Conservation (phyloP, 2,797 vertebrate genomes). For the Philypnodon macrostomus region DNA sequence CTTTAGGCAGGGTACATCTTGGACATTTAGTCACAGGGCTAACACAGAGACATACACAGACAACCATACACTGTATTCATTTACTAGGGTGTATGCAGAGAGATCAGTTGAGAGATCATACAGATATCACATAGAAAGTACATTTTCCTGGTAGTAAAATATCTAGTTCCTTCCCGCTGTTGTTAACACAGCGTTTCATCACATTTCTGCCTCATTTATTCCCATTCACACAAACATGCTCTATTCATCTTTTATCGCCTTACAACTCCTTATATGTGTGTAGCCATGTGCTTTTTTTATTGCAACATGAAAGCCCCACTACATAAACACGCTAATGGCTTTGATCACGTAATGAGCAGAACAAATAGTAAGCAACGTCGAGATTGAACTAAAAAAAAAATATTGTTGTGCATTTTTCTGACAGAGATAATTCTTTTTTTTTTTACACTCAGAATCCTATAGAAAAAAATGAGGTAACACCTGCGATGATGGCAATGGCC, state of each 20-base stretch:
- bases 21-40: too few species aligned
- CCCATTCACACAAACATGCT: constrained; percentile 21
- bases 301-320: constrained; percentile 65
- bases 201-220: constrained; percentile 41
- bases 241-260: constrained; percentile 58
- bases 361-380: constrained; percentile 70
- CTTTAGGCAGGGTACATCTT: too few species aligned
- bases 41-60: too few species aligned
- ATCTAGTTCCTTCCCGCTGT: constrained; percentile 32
- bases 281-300: constrained; percentile 62
- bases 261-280: constrained; percentile 41
- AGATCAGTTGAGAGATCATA: too few species aligned
- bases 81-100: too few species aligned
- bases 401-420: constrained; percentile 48
- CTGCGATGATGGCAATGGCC: constrained; percentile 76
- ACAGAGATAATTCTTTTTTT: constrained; percentile 60
- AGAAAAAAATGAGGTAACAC: constrained; percentile 26
- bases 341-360: constrained; percentile 72
- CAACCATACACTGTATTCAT: too few species aligned
- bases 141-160: too few species aligned
- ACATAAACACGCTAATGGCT: constrained; percentile 70
- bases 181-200: constrained; percentile 51
- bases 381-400: constrained; percentile 56
- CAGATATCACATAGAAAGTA: too few species aligned
- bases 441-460: constrained; percentile 33